Base-by-base conservation (phyloP, 2,113 vertebrate species). In the Centropus unirufus region DNA sequence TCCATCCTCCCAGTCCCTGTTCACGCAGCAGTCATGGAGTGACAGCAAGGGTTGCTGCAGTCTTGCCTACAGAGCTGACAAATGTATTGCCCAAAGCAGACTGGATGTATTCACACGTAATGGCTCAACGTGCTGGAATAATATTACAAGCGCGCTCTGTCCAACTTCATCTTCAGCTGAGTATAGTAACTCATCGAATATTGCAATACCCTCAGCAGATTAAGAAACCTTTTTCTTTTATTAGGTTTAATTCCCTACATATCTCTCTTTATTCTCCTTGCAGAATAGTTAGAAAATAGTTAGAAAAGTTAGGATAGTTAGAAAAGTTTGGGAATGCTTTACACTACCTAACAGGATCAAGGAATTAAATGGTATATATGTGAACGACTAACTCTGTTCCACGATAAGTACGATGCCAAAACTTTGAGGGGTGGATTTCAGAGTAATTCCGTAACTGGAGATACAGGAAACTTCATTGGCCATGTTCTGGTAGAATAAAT, bases 191-290 rank as follows among this genome's bases (percentile, higher is more conserved):
- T 91, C 84, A 83, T 26, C 70, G 75, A 67, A 80, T 88, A 96
- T 19, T 88, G 88, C 94, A 93, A 86, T 88, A 70, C 23, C 12
- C 40, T 88, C 49, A 72, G 78, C 79, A 90, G 85, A 70, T 91
- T 77, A 92, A 90, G 90, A 95, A 96, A 88, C 47, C 30, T 67
- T 69, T 87, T 63, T 47, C 64, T 91, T 92, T 91, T 82, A 91
- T 83, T 83, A 88, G 54, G 29, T 59, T 90, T 90, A 83, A 92
- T 83, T 78, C 72, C 64, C 44, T 74, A 51, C 55, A 11, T 44
- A 11, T 58, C 13, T 24, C 40, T 72, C 70, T 63, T 5, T 42
- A 8, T 77, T 83, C 83, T 66, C 76, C 79, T 75, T 63, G 34
- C 27, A 77, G 69, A 82, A 80, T n/a, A n/a, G n/a, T n/a, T n/a